These are phyloP conservation scores for Acropora yongei DNA, from an alignment of 64 coral and sea anemone genomes.

Conservation along the genomic window DNA sequence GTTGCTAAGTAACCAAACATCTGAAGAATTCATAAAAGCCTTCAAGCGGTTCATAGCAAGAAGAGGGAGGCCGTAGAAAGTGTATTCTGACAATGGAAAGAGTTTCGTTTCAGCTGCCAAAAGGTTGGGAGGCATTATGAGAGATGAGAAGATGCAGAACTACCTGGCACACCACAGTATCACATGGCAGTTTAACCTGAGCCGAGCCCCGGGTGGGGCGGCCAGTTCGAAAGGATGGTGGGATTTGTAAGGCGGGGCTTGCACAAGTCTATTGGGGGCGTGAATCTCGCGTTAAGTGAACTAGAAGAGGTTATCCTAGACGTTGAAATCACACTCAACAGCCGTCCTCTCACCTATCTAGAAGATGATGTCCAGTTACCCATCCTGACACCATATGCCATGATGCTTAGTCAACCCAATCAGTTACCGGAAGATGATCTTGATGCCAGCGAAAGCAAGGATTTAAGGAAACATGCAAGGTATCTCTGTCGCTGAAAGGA, in stretches of 20 bases:
- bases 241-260: background rate
- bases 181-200: slow-evolving; percentile 40
- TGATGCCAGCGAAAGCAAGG: slow-evolving; percentile 19
- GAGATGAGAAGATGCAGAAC: background rate
- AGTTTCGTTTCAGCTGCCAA: background rate
- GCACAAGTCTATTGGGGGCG: background rate
- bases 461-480: slow-evolving; percentile 6
- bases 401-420: slow-evolving; percentile 21
- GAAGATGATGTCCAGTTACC: slow-evolving; percentile 27
- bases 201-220: no score
- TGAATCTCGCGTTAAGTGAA: background rate
- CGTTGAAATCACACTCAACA: background rate
- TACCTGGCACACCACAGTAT: background rate
- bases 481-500: slow-evolving; percentile 2
- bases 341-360: background rate
- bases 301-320: slow-evolving; percentile 15
- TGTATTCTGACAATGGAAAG: slow-evolving; percentile 10
- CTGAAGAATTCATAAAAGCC: slow-evolving; percentile 15
- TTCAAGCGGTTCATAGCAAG: slow-evolving; percentile 38
- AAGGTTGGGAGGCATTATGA: background rate
- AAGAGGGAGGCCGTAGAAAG: background rate
- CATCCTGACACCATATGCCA: background rate
- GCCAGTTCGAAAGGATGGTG: slow-evolving; percentile 4
- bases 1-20: slow-evolving; percentile 43
- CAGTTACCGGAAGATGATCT: background rate